Base-by-base conservation (phyloP, 2,113 vertebrate genomes). In the Chauna torquata region DNA sequence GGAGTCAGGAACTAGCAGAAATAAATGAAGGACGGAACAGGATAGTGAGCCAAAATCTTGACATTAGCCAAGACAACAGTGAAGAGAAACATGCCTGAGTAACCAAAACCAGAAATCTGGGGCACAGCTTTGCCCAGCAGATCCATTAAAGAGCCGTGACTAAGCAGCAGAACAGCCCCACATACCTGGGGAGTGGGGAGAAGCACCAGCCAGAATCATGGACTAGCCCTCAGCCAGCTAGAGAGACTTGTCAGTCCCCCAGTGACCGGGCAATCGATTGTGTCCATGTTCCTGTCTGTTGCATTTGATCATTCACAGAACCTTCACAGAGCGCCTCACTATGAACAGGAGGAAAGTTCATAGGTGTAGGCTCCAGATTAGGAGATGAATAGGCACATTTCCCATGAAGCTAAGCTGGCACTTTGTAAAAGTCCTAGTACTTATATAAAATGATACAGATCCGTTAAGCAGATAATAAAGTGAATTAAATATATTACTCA, bases 401-500 rank as follows among this genome's bases (percentile, higher is more conserved):
- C 52, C 79, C 80, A 88, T 38, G 34, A 36, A 80, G 65, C 54
- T 82, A 85, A 89, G 24, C 36, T 74, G 66, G 54, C n/a, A 85
- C 75, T 91, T 64, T 34, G 32, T 81, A 58, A 22, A 58, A 88
- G 32, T 36, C 55, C 42, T 61, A 34, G 20, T 70, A 30, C 32
- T 90, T 77, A 54, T 57, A 77, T 44, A 69, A 90, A 94, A 77
- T 12, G 49, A 72, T 40, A 86, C 13, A 90, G 88, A 94, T 83
- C 34, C 62, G 82, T 90, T 82, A 93, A 90, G 82, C 24, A 80
- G 75, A 92, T 86, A 94, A 95, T 90, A 78, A 93, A 94, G 76
- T 65, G 44, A 77, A 94, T 86, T 88, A 68, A 58, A 86, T 71
- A 59, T 40, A 93, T 86, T 92, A 74, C 59, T 72, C 75, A 81